Conservation (phyloP, 92 coral and sea anemone genomes). For the Palythoa grandis region DNA sequence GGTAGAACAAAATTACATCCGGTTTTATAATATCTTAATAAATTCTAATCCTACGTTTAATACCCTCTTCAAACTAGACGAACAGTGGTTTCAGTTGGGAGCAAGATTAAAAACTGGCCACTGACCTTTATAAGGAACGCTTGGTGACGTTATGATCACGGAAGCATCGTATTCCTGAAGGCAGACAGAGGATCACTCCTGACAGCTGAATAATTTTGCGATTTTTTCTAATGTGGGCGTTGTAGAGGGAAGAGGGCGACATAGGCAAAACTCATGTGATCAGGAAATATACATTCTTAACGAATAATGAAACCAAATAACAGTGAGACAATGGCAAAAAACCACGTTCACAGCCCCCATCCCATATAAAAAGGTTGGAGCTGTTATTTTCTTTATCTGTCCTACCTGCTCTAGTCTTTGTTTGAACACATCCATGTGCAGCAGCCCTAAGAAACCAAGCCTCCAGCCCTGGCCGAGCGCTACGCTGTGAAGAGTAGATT, state of each 20-base stretch:
- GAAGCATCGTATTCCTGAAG: slow-evolving; percentile 85
- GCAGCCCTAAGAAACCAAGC: slow-evolving; percentile 90
- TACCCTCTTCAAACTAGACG: not conserved
- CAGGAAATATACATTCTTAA: no score
- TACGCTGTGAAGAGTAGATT: slow-evolving; percentile 43
- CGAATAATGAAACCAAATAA: no score
- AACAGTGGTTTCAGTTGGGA: no score
- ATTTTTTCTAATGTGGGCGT: no score
- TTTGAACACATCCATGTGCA: slow-evolving; percentile 99
- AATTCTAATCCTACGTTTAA: not conserved
- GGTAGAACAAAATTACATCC: no score
- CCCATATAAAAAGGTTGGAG: no score
- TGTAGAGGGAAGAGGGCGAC: no score
- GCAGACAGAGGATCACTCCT: not conserved
- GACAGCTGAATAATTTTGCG: no score
- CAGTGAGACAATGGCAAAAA: no score
- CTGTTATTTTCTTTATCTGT: not conserved
- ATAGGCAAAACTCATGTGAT: no score
- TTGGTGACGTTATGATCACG: slow-evolving; percentile 91
- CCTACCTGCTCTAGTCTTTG: slow-evolving; percentile 91
- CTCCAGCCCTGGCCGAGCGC: slow-evolving; percentile 99
- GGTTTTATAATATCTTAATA: no score
- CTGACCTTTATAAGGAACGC: slow-evolving; percentile 95
- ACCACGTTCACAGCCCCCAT: no score
- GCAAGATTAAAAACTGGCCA: not conserved